Evolutionary conservation across 2,888 invertebrate genomes (phyloP), one percentile per base, ranked within the genome.

Genomic region (Gortyna flavago): DNA sequence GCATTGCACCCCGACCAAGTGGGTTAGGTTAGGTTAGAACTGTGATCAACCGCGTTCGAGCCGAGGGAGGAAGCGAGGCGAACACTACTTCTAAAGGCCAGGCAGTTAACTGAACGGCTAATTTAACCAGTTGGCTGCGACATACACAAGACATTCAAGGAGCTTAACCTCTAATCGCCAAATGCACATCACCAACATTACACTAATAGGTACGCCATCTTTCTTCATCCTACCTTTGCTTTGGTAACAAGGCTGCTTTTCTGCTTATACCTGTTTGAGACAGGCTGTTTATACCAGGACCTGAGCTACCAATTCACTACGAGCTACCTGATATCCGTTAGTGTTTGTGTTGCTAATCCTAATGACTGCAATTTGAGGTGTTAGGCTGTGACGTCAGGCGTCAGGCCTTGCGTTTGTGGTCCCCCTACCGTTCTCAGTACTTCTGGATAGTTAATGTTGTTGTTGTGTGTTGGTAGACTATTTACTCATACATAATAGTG

Each of bases 331-430:
- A 84, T 84, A 81, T 77, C 68, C 74, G 66, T 35, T 64, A 57
- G 68, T 80, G 81, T 74, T 81, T 82, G 78, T 71, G 64, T 59
- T 32, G 38, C 54, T 88, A 77, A 85, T 81, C 82, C 89, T 85
- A 85, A 89, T 89, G 84, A 83, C 81, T 79, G 73, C 77, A 79
- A 89, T 81, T 80, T 72, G 84, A 82, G 80, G 77, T 64, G 82
- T 76, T 75, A 84, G 67, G 69, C 68, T 67, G 69, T 77, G 86
- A 72, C 67, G 82, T 77, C 62, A 67, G 64, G 21, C 25, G 75
- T 62, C 44, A 64, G 74, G 67, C 51, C 69, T 67, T 44, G 74
- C 32, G 78, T 79, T 79, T 84, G 84, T 73, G 61, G 79, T 86
- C 61, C 59, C 59, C 38, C 59, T 48, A 11, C 71, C 72, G 54